Evolutionary conservation across 2,888 invertebrate species (phyloP), one percentile per base, ranked within the genome.

Genomic region (Fragum whitleyi): DNA sequence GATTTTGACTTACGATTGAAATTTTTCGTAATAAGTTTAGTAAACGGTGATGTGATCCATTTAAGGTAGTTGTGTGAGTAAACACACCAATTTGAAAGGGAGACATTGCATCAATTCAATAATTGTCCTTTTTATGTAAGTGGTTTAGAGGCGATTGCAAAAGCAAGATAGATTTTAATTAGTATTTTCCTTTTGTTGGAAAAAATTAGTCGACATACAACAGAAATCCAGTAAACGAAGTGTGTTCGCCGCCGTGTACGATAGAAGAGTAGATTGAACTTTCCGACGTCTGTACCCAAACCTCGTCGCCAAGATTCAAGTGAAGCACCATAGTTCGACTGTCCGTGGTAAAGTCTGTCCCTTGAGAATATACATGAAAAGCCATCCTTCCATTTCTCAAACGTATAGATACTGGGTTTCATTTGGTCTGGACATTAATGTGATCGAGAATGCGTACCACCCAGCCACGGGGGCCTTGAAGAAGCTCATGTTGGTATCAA

Each of bases 311-410:
- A 6, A 19, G 28, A 26, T 29, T 29, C 28, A 69, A 28, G n/a
- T 69, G 32, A n/a, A 69, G 29, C 53, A 69, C 69, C 51, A 69
- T 42, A 9, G 69, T 69, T 26, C 32, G 19, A 53, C 69, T 69
- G 53, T 47, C 69, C 6, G 69, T 32, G 26, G 29, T 28, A n/a
- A 39, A 67, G 42, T 36, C 42, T 3, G 39, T 67, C 19, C 67
- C 67, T 1, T 11, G 2, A 21, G 67, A 39, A 23, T 39, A 67
- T 1, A 67, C 42, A 21, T 67, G 67, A 23, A 67, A 67, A 9
- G 21, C 23, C 67, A 42, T 47, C 42, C 5, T 21, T 16, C 67
- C 67, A 23, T 42, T 67, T 36, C 39, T 67, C 42, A 67, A 1
- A 67, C 67, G 47, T 67, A 39, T 21, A 67, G 19, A 16, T 26